These are phyloP conservation scores for Leucophenga maculata DNA, from an alignment of 2,888 invertebrate genomes.

Conservation along the genomic window DNA sequence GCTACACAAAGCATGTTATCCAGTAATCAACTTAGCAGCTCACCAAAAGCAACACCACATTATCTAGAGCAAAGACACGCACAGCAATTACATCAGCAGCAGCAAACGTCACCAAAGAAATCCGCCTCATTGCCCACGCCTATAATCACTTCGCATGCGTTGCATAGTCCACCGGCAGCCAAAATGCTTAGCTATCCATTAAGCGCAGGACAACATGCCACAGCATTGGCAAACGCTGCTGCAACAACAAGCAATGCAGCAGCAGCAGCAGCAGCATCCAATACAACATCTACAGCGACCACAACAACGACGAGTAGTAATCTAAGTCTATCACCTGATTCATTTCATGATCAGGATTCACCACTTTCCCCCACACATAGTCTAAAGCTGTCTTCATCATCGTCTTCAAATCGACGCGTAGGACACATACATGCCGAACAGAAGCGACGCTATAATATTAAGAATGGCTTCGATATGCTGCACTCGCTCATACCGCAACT, in stretches of 20 bases:
- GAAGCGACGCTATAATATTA: conserved; percentile 95
- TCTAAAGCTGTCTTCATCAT: conserved; percentile 74
- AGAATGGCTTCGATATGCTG: conserved; percentile 95
- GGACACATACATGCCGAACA: conserved; percentile 97
- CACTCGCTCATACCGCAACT: conserved; percentile 94
- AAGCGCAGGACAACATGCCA: conserved; percentile 46
- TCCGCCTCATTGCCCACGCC: conserved; percentile 68
- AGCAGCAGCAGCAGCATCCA: conserved; percentile 16
- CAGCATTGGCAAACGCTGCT: background rate
- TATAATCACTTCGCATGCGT: conserved; percentile 49
- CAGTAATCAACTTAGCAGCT: background rate
- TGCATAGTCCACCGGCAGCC: conserved; percentile 66
- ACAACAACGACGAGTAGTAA: conserved; percentile 32
- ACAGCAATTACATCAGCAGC: conserved; percentile 51
- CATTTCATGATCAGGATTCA: conserved; percentile 70
- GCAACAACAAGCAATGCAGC: background rate
- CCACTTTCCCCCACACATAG: conserved; percentile 77
- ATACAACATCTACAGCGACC: conserved; percentile 26
- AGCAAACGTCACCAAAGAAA: conserved; percentile 68
- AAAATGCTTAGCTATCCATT: conserved; percentile 63
- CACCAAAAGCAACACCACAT: too few relatives aligned
- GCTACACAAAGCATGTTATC: conserved; percentile 11
- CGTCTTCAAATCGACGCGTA: conserved; percentile 81
- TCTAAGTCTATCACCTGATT: conserved; percentile 69
- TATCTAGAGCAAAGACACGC: too few relatives aligned